Evolutionary conservation across 2,888 invertebrate species (phyloP).

Genomic region (Drosophila seclusa): DNA sequence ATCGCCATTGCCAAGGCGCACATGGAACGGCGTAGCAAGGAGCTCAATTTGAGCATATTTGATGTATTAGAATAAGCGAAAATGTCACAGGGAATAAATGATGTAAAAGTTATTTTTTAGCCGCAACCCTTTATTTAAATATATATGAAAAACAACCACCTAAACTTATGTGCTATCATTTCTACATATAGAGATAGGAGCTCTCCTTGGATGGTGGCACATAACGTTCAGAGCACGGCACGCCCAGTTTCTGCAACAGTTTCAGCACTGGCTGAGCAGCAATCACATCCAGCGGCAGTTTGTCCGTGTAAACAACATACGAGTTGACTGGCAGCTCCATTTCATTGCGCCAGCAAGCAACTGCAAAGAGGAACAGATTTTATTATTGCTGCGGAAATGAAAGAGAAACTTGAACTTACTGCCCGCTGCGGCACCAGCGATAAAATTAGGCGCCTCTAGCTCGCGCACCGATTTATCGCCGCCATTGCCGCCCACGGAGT

Average conservation of each 20-base stretch:
- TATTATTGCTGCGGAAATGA: background rate
- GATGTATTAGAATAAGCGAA: slow-evolving; percentile 55
- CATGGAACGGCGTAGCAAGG: slow-evolving; percentile 89
- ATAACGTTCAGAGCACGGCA: slow-evolving; percentile 74
- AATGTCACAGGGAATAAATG: slow-evolving; percentile 12
- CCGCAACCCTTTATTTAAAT: slow-evolving; percentile 49
- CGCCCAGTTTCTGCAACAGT: slow-evolving; percentile 69
- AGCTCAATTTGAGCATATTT: slow-evolving; percentile 86
- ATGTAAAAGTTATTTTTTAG: slow-evolving; percentile 6
- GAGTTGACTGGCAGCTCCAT: slow-evolving; percentile 69
- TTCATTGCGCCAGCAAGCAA: slow-evolving; percentile 81
- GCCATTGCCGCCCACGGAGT: slow-evolving; percentile 71
- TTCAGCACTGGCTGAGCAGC: slow-evolving; percentile 81
- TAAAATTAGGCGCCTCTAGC: slow-evolving; percentile 83
- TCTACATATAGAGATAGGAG: slow-evolving; percentile 81
- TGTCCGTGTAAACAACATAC: slow-evolving; percentile 82
- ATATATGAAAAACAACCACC: slow-evolving; percentile 38
- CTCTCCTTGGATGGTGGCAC: slow-evolving; percentile 74
- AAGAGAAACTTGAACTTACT: slow-evolving; percentile 59
- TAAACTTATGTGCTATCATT: background rate
- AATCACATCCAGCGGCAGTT: slow-evolving; percentile 75
- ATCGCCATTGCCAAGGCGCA: slow-evolving; percentile 91
- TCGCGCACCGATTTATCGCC: slow-evolving; percentile 53
- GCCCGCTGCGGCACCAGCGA: slow-evolving; percentile 83
- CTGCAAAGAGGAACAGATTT: slow-evolving; percentile 52